These are phyloP conservation scores for Anthoscopus minutus DNA, from an alignment of 2,113 vertebrate species.

Conservation along the genomic window DNA sequence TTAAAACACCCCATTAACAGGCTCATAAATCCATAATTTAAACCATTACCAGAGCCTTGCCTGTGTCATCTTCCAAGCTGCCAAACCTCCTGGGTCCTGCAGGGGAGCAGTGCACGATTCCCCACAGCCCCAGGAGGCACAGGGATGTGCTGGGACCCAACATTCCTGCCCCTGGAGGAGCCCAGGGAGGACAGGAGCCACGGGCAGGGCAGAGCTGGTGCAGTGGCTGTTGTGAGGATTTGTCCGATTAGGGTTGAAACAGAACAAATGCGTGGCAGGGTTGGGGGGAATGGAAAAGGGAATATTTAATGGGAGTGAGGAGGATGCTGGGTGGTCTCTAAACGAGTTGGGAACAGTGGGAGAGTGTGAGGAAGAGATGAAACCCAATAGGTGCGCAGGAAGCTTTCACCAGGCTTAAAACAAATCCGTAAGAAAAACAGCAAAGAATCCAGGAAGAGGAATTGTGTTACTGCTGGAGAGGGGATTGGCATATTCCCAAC, in stretches of 20 bases:
- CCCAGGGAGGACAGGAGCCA: neutral
- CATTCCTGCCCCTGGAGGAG: neutral
- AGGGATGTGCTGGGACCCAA: neutral
- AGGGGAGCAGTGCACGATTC: no score
- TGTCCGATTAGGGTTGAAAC: neutral
- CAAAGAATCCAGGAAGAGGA: conserved; percentile 40
- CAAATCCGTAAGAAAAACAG: conserved; percentile 59
- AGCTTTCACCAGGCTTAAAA: conserved; percentile 51
- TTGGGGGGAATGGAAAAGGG: neutral
- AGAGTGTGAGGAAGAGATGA: conserved; percentile 43
- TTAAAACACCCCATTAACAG: conserved; percentile 5
- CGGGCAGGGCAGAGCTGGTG: neutral
- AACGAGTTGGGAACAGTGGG: neutral
- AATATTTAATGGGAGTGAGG: neutral
- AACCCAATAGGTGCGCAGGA: conserved; percentile 53
- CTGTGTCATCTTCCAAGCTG: neutral
- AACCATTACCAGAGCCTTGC: neutral
- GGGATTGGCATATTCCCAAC: conserved; percentile 42
- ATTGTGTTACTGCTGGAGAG: conserved; percentile 56
- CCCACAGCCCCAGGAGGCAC: neutral
- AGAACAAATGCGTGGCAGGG: neutral
- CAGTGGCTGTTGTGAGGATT: neutral
- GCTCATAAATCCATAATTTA: conserved; percentile 11
- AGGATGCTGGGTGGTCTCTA: conserved; percentile 55
- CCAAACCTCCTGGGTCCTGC: neutral